Evolutionary conservation across 2,797 vertebrate genomes (phyloP).

Genomic region (Danio aesculapii): DNA sequence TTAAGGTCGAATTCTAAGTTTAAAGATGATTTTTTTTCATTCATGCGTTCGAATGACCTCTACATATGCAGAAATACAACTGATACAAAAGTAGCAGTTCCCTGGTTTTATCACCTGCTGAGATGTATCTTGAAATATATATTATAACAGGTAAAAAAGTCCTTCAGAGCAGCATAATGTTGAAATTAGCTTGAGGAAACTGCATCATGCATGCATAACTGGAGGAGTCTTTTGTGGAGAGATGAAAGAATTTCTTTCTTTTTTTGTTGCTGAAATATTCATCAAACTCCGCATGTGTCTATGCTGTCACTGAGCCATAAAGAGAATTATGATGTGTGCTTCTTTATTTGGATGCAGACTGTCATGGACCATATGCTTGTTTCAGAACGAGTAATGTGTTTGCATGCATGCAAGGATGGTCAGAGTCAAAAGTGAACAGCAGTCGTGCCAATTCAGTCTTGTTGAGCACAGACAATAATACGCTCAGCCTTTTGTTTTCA

Average conservation of each 20-base stretch:
- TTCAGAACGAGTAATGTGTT: conserved; percentile 1
- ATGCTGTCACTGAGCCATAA: background rate
- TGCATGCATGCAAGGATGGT: conserved; percentile 23
- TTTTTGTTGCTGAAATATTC: background rate
- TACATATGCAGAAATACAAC: no score
- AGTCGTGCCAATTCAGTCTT: conserved; percentile 26
- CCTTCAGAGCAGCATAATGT: background rate
- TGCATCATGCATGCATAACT: background rate
- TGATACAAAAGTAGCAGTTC: background rate
- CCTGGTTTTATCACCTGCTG: background rate
- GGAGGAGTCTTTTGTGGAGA: background rate
- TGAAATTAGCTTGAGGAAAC: background rate
- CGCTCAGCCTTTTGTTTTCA: background rate
- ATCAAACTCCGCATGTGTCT: conserved; percentile 7
- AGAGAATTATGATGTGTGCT: conserved; percentile 6
- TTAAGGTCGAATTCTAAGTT: no score
- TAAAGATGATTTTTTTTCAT: no score
- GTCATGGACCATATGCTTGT: conserved; percentile 31
- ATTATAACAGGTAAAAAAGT: background rate
- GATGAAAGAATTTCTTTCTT: background rate
- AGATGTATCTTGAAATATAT: background rate
- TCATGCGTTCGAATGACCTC: no score
- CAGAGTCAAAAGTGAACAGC: conserved; percentile 22
- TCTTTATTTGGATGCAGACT: conserved; percentile 25
- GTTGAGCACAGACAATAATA: background rate